Evolutionary conservation across 2,888 invertebrate genomes (phyloP).

Genomic region (Crepidodera aurea): DNA sequence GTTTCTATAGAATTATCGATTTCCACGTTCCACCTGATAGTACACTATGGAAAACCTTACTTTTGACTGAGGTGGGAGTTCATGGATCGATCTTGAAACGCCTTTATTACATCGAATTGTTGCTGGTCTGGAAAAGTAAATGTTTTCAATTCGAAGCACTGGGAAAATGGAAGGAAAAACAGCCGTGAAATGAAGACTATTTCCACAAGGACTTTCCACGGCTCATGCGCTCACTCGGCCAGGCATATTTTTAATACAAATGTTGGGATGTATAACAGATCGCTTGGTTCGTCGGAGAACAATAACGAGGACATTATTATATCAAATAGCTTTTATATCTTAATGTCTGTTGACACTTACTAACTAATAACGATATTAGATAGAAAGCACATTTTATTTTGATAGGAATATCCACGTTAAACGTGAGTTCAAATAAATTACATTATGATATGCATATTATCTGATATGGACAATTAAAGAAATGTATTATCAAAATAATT

Average conservation of each 20-base stretch:
- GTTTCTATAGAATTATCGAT: slow-evolving; percentile 29
- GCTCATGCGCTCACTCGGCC: slow-evolving; percentile 37
- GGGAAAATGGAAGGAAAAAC: slow-evolving; percentile 28
- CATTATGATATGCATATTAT: too few relatives aligned
- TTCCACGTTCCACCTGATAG: slow-evolving; percentile 12
- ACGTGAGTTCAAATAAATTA: neutral
- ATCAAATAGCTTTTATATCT: neutral
- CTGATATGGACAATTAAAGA: too few relatives aligned
- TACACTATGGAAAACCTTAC: neutral
- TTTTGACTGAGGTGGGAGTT: neutral
- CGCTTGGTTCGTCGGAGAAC: neutral
- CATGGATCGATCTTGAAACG: slow-evolving; percentile 13
- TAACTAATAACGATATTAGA: neutral
- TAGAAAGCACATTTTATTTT: neutral
- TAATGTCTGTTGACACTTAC: neutral
- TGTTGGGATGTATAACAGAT: neutral
- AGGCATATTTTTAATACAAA: neutral
- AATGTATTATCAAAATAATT: too few relatives aligned
- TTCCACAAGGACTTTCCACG: slow-evolving; percentile 20
- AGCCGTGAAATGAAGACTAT: slow-evolving; percentile 21
- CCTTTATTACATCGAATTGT: slow-evolving; percentile 14
- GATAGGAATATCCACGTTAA: neutral
- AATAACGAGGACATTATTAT: neutral
- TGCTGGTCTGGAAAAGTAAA: slow-evolving; percentile 20
- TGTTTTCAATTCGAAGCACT: slow-evolving; percentile 24